Conservation (phyloP, 1,140 invertebrate species). For the Spodoptera litura region DNA sequence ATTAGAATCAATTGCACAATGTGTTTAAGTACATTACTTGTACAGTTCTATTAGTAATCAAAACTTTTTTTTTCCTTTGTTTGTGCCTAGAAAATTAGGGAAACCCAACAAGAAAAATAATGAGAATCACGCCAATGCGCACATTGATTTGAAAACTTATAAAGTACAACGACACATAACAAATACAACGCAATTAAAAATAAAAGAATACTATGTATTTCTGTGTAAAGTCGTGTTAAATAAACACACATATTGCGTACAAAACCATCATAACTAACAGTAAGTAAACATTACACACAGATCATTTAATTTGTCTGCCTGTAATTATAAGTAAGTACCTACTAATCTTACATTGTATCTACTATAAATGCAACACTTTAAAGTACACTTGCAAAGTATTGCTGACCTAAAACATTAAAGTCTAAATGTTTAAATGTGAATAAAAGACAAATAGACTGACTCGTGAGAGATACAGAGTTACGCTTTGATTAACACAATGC, state of each 20-base stretch:
- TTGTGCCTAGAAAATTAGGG: too few species aligned
- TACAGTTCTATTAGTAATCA: background rate
- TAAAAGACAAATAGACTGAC: background rate
- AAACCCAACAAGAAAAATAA: too few species aligned
- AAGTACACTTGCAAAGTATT: background rate
- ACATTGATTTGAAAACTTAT: too few species aligned
- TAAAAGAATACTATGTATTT: too few species aligned
- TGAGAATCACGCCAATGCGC: too few species aligned
- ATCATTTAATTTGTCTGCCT: constrained; percentile 2
- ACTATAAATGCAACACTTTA: background rate
- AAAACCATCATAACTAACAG: background rate
- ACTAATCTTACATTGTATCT: constrained; percentile 6
- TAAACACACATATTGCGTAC: too few species aligned
- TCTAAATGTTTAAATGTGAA: background rate
- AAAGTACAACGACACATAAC: too few species aligned
- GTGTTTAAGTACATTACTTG: too few species aligned
- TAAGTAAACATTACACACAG: constrained; percentile 3
- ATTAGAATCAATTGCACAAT: too few species aligned
- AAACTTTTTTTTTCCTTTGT: too few species aligned
- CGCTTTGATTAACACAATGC: constrained; percentile 7
- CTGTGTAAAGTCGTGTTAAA: too few species aligned
- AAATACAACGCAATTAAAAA: too few species aligned
- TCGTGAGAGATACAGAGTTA: background rate
- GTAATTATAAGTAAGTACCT: background rate
- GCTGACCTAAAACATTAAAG: constrained; percentile 16